Conservation (phyloP, 2,797 vertebrate genomes). For the Gambusia yucatana region DNA sequence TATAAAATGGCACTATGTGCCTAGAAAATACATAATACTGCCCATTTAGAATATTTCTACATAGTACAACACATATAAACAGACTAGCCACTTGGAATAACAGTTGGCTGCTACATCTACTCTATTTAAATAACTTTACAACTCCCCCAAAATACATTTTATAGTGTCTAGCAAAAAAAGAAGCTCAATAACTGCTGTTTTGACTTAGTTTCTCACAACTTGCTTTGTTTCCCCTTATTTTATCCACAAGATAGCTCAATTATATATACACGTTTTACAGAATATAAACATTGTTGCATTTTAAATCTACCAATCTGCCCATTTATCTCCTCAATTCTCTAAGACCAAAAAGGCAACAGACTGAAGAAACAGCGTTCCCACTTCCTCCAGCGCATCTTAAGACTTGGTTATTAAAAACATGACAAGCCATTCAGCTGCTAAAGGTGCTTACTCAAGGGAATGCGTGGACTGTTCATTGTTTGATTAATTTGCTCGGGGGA, state of each 20-base stretch:
- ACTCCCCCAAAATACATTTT: neutral
- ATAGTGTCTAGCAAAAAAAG: neutral
- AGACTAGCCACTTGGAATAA: neutral
- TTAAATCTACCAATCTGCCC: no score
- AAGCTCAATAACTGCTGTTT: neutral
- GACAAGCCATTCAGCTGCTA: slow-evolving; percentile 76
- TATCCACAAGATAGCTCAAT: neutral
- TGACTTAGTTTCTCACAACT: neutral
- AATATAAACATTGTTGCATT: neutral
- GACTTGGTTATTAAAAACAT: slow-evolving; percentile 74
- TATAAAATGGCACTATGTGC: neutral
- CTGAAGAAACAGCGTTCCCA: slow-evolving; percentile 38
- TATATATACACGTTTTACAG: neutral
- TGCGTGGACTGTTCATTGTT: slow-evolving; percentile 72
- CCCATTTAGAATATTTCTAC: neutral
- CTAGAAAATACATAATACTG: neutral
- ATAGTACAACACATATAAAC: neutral
- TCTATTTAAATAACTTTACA: neutral
- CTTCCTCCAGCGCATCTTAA: slow-evolving; percentile 46
- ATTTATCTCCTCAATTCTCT: neutral
- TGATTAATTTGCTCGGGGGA: slow-evolving; percentile 80
- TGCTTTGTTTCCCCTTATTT: neutral
- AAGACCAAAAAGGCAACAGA: slow-evolving; percentile 1
- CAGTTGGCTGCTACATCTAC: neutral
- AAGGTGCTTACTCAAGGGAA: slow-evolving; percentile 80